Conservation (phyloP, 2,113 vertebrate genomes). For the Chelonoidis abingdonii region DNA sequence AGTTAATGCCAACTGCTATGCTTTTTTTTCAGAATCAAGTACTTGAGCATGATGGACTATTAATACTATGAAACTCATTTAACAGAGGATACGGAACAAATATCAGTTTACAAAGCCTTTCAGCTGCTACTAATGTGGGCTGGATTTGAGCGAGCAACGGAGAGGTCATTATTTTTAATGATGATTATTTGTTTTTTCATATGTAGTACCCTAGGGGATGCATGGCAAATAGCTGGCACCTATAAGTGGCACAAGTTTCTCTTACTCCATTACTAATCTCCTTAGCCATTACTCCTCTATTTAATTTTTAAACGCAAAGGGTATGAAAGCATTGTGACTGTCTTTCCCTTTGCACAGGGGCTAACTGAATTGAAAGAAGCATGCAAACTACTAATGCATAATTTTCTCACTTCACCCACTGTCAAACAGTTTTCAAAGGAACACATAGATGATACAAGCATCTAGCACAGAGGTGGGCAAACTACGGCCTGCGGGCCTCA, state of each 20-base stretch:
- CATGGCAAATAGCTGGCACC: not conserved
- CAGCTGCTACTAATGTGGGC: not conserved
- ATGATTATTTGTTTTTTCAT: not conserved
- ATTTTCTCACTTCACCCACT: not conserved
- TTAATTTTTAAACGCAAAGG: not conserved
- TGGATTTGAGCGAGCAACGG: not conserved
- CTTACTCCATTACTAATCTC: not conserved
- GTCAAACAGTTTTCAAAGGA: not conserved
- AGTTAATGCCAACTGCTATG: not conserved
- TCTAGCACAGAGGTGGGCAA: not conserved
- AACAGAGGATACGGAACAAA: not conserved
- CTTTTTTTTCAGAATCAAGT: not conserved
- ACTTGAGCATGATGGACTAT: rapidly evolving
- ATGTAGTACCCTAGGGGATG: too few relatives aligned
- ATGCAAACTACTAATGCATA: rapidly evolving
- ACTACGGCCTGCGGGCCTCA: too few relatives aligned
- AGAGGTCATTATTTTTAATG: not conserved
- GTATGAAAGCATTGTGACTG: not conserved
- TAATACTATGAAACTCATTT: not conserved
- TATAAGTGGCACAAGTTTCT: not conserved
- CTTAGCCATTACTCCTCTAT: not conserved
- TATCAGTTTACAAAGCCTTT: not conserved
- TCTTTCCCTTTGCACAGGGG: not conserved
- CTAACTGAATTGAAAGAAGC: not conserved
- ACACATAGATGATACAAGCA: not conserved